Conservation (phyloP, 2,113 vertebrate species). For the Chiloscyllium plagiosum region DNA sequence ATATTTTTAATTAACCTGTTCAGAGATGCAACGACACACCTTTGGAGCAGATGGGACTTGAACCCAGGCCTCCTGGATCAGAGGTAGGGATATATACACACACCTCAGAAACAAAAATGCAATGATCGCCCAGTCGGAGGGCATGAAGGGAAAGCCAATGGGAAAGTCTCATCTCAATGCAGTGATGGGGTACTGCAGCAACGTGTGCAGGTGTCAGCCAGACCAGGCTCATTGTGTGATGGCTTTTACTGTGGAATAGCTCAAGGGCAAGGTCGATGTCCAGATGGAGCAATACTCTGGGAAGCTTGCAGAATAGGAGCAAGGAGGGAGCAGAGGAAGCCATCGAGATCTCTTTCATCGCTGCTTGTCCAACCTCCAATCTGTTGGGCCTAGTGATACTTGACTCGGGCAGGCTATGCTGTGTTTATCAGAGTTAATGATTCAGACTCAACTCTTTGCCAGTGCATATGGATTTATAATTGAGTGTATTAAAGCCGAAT, state of each 20-base stretch:
- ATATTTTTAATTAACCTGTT: too few relatives aligned
- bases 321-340: neutral
- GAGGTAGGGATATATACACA: too few relatives aligned
- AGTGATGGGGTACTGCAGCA: neutral
- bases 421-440: neutral
- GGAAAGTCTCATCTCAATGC: neutral
- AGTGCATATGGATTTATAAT: neutral
- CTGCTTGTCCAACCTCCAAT: too few relatives aligned
- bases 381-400: too few relatives aligned
- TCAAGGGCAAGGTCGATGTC: neutral
- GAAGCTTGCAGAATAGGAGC: neutral
- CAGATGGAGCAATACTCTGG: neutral
- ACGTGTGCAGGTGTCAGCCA: neutral
- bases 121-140: neutral
- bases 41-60: too few relatives aligned
- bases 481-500: constrained; percentile 18
- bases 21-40: too few relatives aligned
- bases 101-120: neutral
- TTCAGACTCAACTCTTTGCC: neutral
- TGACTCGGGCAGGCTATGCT: neutral
- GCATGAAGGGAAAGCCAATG: neutral
- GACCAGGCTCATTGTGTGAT: neutral
- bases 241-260: neutral
- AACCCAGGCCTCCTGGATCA: too few relatives aligned
- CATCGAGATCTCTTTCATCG: neutral